Conservation (phyloP, 1,140 invertebrate genomes). For the Megalonaias nervosa region DNA sequence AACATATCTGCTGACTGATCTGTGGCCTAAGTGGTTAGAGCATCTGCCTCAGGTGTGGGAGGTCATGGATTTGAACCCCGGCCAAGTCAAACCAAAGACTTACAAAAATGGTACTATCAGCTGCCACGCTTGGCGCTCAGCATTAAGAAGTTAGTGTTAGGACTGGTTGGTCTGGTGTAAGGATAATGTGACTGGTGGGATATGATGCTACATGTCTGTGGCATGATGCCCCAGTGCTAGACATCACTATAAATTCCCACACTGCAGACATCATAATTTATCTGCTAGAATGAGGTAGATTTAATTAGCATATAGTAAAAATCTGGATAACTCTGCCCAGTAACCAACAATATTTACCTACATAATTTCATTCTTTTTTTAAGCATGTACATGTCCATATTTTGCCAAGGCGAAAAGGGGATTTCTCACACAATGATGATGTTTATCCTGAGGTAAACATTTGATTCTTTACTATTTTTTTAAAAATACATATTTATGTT, state of each 20-base stretch:
- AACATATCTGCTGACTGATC: too few relatives aligned
- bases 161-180: not conserved
- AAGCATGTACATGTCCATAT: slow-evolving; percentile 91
- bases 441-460: slow-evolving; percentile 78
- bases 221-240: not conserved
- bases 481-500: not conserved
- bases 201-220: not conserved
- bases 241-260: not conserved
- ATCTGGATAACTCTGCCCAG: not conserved
- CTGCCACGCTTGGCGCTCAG: too few relatives aligned
- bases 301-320: not conserved
- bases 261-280: not conserved
- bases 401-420: slow-evolving; percentile 82
- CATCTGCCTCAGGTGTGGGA: too few relatives aligned
- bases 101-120: too few relatives aligned
- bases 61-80: too few relatives aligned
- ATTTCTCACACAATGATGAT: slow-evolving; percentile 85
- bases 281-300: not conserved
- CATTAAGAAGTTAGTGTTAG: too few relatives aligned
- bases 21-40: too few relatives aligned
- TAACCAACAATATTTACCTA: not conserved
- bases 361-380: slow-evolving; percentile 50
- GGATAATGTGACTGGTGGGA: not conserved
- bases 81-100: too few relatives aligned
- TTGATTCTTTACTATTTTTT: not conserved